Evolutionary conservation across 2,797 vertebrate species (phyloP).

Genomic region (Hippocampus kuda): DNA sequence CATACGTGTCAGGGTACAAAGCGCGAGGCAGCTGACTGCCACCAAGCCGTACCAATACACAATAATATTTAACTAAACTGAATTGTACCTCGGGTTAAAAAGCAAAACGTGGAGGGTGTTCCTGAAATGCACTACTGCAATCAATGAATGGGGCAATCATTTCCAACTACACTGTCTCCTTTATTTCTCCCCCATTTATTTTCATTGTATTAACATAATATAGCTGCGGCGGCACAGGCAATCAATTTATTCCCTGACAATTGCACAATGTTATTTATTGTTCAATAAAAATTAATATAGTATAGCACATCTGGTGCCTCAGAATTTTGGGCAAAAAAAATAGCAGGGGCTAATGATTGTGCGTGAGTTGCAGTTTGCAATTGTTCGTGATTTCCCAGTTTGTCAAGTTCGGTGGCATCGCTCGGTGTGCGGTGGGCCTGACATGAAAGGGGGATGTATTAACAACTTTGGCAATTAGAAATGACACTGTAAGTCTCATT

Average conservation of each 20-base stretch:
- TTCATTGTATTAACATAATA: not conserved
- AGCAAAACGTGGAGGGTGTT: too few relatives aligned
- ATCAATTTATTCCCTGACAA: not conserved
- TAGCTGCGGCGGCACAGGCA: not conserved
- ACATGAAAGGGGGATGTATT: not conserved
- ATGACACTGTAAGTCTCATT: not conserved
- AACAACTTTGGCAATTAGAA: not conserved
- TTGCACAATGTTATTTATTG: not conserved
- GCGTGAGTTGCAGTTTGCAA: not conserved
- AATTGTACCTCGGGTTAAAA: too few relatives aligned
- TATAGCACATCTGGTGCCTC: not conserved
- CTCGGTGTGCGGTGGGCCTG: not conserved
- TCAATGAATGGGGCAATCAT: too few relatives aligned
- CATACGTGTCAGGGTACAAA: too few relatives aligned
- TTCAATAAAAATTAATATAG: not conserved
- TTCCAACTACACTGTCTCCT: too few relatives aligned
- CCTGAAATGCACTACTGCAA: too few relatives aligned
- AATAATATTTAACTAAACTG: too few relatives aligned
- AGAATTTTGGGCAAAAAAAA: not conserved
- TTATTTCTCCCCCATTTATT: too few relatives aligned
- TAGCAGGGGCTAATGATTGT: not conserved
- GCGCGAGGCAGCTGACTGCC: too few relatives aligned
- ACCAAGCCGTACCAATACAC: too few relatives aligned
- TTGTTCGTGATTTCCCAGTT: not conserved
- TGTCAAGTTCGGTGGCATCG: not conserved